phyloP scores from a whole-genome alignment of 2,113 vertebrate genomes.

The Ailuropoda melanoleuca region DNA sequence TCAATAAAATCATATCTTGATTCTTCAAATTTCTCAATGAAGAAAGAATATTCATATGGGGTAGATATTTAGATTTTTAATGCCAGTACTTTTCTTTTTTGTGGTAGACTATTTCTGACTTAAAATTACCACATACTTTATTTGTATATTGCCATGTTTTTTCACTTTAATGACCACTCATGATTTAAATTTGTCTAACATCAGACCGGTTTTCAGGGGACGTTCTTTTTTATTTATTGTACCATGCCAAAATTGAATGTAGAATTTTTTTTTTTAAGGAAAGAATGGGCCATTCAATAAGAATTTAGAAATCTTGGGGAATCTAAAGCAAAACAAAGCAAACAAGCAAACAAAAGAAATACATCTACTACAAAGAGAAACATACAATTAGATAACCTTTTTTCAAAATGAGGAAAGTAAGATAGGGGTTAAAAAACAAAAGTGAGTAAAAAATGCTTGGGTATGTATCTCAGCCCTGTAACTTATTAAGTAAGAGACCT shows the following conservation, averaged over 20 bases:
- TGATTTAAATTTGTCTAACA: not conserved
- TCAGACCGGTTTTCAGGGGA: not conserved
- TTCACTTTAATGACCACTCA: not conserved
- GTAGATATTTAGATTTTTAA: not conserved
- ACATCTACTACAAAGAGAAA: not conserved
- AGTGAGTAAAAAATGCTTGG: not conserved
- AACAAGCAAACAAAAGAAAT: not conserved
- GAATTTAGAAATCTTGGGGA: not conserved
- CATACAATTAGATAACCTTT: not conserved
- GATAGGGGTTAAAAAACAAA: not conserved
- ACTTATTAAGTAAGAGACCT: not conserved
- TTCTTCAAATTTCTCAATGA: not conserved
- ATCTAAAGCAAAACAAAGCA: not conserved
- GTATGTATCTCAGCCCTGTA: not conserved
- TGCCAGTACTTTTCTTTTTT: not conserved
- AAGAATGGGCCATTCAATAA: not conserved
- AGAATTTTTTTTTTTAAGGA: not conserved
- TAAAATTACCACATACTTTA: not conserved
- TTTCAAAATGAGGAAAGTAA: not conserved
- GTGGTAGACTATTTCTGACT: not conserved
- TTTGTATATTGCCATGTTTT: not conserved
- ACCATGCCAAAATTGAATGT: not conserved
- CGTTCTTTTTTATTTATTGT: not conserved
- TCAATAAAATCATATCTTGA: not conserved
- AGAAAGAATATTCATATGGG: not conserved